Evolutionary conservation across 2,797 vertebrate species (phyloP).

Genomic region (Hirundo rustica): DNA sequence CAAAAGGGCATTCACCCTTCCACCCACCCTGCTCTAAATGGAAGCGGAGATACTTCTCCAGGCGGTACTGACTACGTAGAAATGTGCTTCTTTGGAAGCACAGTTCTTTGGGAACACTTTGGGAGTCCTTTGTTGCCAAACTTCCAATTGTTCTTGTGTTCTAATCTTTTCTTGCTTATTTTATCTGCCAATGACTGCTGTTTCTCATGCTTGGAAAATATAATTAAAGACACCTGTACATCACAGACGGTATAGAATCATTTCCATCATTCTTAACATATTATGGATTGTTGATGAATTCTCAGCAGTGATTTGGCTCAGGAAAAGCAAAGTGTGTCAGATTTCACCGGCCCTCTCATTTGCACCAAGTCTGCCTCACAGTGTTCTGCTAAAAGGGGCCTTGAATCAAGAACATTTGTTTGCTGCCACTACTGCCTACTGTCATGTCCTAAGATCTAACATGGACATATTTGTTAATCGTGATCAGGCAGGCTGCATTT

Average conservation of each 20-base stretch:
- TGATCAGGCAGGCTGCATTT: background rate
- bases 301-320: slow-evolving; percentile 42
- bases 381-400: background rate
- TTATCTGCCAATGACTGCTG: slow-evolving; percentile 5
- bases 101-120: background rate
- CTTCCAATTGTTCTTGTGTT: background rate
- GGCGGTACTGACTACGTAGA: background rate
- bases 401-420: background rate
- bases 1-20: background rate
- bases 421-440: background rate
- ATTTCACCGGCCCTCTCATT: slow-evolving; percentile 4
- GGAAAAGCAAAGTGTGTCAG: background rate
- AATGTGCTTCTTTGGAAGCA: background rate
- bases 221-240: slow-evolving; percentile 38
- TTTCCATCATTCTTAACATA: background rate
- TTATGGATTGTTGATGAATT: slow-evolving; percentile 32
- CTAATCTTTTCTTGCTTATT: background rate
- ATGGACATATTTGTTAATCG: background rate
- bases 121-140: background rate
- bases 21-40: background rate
- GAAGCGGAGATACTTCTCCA: background rate
- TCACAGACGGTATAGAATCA: background rate
- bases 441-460: background rate
- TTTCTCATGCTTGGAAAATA: slow-evolving; percentile 25
- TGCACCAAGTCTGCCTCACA: background rate